Base-by-base conservation (phyloP, 2,888 invertebrate species). In the Hipparchia semele region DNA sequence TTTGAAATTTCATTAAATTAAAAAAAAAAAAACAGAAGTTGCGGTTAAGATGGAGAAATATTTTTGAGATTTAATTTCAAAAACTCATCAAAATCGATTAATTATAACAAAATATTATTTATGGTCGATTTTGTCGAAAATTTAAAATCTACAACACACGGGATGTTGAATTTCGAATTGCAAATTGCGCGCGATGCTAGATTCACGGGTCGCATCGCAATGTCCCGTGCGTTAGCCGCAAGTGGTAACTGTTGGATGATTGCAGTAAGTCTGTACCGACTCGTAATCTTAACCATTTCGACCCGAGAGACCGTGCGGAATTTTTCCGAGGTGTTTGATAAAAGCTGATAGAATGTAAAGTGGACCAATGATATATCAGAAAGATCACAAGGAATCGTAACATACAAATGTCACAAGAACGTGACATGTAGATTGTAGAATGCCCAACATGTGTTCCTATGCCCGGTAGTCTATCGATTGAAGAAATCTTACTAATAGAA, bases 211-310 rank as follows among this genome's bases (percentile, higher is more conserved):
- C 78, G 77, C 81, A 78, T 78, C 82, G 81, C 80, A 73, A 79
- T 82, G 79, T 81, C 81, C 82, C 84, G 87, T 88, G 89, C 91
- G 90, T 88, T 87, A 86, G 87, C 75, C 82, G 80, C 87, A 80
- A 84, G 82, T 88, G 87, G 84, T 83, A 82, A 86, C 88, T 76
- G 84, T 83, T 83, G 82, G 86, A 83, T 86, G 90, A 91, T 92
- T 92, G 92, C 87, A 84, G 84, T 86, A 83, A 81, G 85, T 85
- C 87, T 81, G 83, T 81, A 84, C 86, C 82, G 85, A 85, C 87
- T 87, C 79, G 82, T 84, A 84, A 84, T 91, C 89, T 89, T 90
- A 90, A 90, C 88, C 84, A 89, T 88, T 88, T 88, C 54, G 54
- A 54, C 8, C 58, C 7, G 23, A 58, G 58, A 58, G 58, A 23